Base-by-base conservation (phyloP, 2,888 invertebrate species). In the Drosophila sordidula region DNA sequence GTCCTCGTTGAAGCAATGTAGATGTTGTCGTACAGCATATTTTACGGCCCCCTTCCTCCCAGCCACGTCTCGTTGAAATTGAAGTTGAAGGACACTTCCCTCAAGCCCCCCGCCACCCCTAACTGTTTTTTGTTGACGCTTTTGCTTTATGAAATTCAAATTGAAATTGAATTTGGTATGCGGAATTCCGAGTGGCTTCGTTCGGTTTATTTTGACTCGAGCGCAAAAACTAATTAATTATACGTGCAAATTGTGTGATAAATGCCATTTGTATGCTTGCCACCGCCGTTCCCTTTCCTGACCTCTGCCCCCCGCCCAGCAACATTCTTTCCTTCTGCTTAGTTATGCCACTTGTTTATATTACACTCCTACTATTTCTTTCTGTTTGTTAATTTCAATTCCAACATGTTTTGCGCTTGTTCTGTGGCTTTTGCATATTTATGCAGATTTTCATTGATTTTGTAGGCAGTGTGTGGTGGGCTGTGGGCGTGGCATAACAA, bases 241-340 rank as follows among this genome's bases (percentile, higher is more conserved):
- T 87, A 77, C 74, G 82, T 81, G 89, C 73, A 85, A 87, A 86
- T 89, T 79, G 89, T 84, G 73, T 84, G 73, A 78, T 87, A 79
- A 85, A 87, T 79, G 79, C 63, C 64, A 64, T 72, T 76, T 68
- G 32, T 59, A 63, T 65, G 78, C 58, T 56, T 62, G 11, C 32
- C 32, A 29, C 9, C 9, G 8, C 3, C 9, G 6, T 29, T 32
- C 11, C 45, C 54, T 58, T 26, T 12, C 41, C 32, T 0, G 26
- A 26, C 26, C 26, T 8, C 6, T 9, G 29, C 3, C 9, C 26
- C 2, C 26, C 8, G 26, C 1, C 51, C 26, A 36, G 49, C 36
- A 16, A 41, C 50, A 36, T 29, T 22, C 16, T 12, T 38, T 39
- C 16, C 46, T 8, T 12, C 38, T n/a, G 26, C 6, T 52, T 54